Evolutionary conservation across 2,797 vertebrate species (phyloP).

Genomic region (Lepilemur ruficaudatus): DNA sequence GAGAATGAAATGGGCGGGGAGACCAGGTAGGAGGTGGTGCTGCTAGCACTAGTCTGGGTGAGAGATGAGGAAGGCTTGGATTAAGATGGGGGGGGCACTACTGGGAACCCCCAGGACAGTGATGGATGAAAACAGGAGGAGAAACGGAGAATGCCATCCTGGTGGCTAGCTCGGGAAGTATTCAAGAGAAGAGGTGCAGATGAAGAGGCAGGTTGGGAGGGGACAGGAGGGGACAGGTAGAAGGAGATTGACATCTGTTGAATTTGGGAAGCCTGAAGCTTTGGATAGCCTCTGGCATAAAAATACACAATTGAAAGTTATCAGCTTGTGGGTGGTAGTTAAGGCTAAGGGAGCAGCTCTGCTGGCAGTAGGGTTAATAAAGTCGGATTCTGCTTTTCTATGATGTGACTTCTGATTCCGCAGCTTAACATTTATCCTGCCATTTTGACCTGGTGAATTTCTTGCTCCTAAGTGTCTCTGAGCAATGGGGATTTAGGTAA

Average conservation of each 20-base stretch:
- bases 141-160: neutral
- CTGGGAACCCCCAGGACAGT: neutral
- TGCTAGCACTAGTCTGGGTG: rapidly evolving
- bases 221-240: neutral
- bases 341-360: neutral
- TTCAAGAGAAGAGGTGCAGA: neutral
- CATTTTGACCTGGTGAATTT: neutral
- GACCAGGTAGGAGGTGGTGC: neutral
- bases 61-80: neutral
- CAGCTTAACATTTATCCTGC: neutral
- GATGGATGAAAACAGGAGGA: neutral
- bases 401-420: neutral
- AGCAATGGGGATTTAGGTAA: neutral
- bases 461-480: neutral
- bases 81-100: neutral
- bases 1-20: neutral
- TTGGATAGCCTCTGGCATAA: neutral
- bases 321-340: neutral
- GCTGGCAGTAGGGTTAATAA: neutral
- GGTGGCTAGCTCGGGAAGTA: too few species aligned
- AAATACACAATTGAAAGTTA: neutral
- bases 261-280: neutral
- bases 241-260: rapidly evolving
- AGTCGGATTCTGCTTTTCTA: neutral
- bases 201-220: neutral